These are phyloP conservation scores for Triops longicaudatus DNA, from an alignment of 1,140 invertebrate species.

Conservation along the genomic window DNA sequence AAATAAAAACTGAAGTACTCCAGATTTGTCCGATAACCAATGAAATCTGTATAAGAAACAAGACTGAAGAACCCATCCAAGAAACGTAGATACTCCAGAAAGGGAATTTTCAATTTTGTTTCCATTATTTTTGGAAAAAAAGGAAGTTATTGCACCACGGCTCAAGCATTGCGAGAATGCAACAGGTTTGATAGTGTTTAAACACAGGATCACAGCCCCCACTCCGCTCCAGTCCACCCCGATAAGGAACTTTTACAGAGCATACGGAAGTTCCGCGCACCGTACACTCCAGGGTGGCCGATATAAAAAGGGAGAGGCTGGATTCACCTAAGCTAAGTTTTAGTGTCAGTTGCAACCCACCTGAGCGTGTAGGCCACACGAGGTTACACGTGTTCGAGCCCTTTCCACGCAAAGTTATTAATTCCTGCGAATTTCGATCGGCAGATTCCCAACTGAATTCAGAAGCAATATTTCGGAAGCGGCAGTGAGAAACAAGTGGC, in stretches of 20 bases:
- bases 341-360: background rate
- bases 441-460: no score
- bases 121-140: background rate
- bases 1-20: background rate
- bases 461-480: no score
- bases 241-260: slow-evolving; percentile 3
- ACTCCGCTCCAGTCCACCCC: background rate
- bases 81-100: no score
- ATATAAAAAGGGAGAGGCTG: slow-evolving; percentile 8
- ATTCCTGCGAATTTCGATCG: no score
- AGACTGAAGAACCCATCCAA: no score
- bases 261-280: slow-evolving; percentile 10
- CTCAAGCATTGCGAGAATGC: background rate
- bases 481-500: background rate
- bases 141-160: background rate
- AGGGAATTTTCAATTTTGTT: no score
- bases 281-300: background rate
- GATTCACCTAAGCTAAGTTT: background rate
- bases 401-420: no score
- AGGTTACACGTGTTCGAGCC: background rate
- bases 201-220: background rate
- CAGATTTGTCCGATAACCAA: background rate
- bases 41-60: no score
- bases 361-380: background rate
- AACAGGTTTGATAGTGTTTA: slow-evolving; percentile 2